Base-by-base conservation (phyloP, 30 jellyfish, hydroid and myxozoan species). In the Calvadosia cruxmelitensis region DNA sequence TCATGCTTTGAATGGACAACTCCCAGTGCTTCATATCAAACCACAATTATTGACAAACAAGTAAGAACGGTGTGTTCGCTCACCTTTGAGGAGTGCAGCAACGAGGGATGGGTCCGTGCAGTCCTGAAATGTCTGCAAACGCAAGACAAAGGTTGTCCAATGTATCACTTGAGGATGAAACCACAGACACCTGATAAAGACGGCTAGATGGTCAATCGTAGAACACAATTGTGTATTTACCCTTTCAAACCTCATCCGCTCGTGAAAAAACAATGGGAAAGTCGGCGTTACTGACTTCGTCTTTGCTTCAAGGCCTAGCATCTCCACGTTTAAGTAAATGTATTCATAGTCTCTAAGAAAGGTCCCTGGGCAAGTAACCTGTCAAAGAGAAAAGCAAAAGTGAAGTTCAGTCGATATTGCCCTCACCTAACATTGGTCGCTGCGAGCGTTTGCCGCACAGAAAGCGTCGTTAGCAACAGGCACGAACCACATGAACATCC, bases 341-440 rank as follows among this genome's bases (percentile, higher is more conserved):
- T 89, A 89, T 69, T 89, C 98, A 64, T 89, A 89, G 48, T 89
- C 95, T 57, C 85, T 76, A 32, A 89, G 79, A 70, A 89, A 89
- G 1, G 98, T 89, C 31, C 98, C 98, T 0, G 98, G 98, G 71
- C 98, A 89, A 0, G 98, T 82, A n/a, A 82, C 89, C 98, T 89
- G 64, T 13, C 78, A 65, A 20, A 62, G 12, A 78, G 61, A n/a
- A 66, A 66, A 66, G 7, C 12, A 10, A 66, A 27, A 12, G 3
- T 25, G 15, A 42, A 42, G 10, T 42, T 42, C 57, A 5, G 57
- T 42, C 15, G 20, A n/a, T n/a, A n/a, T n/a, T n/a, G n/a, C n/a
- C n/a, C n/a, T n/a, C n/a, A n/a, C n/a, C n/a, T n/a, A n/a, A n/a
- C n/a, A n/a, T n/a, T n/a, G n/a, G n/a, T n/a, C n/a, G n/a, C n/a